phyloP scores from a whole-genome alignment of 1,140 invertebrate species.

The Bursaphelenchus mucronatus region DNA sequence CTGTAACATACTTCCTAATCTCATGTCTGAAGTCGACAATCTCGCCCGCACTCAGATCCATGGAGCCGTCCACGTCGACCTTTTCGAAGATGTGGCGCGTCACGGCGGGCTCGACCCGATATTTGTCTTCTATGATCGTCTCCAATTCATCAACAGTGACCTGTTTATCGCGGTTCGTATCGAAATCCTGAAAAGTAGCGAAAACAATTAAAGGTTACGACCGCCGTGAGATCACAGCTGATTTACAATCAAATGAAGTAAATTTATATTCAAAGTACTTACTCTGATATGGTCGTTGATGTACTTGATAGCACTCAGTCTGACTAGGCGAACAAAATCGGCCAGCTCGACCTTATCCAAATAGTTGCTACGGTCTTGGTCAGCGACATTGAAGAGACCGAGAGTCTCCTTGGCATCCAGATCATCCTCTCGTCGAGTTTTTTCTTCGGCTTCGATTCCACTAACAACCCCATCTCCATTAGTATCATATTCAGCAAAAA shows the following conservation, averaged over 20 bases:
- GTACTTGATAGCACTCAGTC: slow-evolving; percentile 58
- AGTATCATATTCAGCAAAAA: slow-evolving; percentile 47
- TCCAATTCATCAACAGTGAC: slow-evolving; percentile 57
- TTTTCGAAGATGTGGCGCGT: slow-evolving; percentile 50
- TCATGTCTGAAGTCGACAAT: slow-evolving; percentile 60
- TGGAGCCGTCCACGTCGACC: slow-evolving; percentile 53
- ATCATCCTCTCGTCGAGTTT: slow-evolving; percentile 53
- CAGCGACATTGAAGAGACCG: slow-evolving; percentile 55
- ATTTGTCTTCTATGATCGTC: slow-evolving; percentile 51
- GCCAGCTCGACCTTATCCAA: slow-evolving; percentile 57
- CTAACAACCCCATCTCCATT: slow-evolving; percentile 54
- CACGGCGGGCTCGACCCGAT: slow-evolving; percentile 40
- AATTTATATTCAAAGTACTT: neutral
- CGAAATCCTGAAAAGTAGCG: slow-evolving; percentile 46
- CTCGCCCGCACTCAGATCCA: slow-evolving; percentile 53
- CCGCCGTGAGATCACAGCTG: neutral
- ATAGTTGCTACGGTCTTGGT: slow-evolving; percentile 44
- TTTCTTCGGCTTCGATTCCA: slow-evolving; percentile 45
- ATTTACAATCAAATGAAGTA: neutral
- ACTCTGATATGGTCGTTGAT: slow-evolving; percentile 57
- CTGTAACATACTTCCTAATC: slow-evolving; percentile 51
- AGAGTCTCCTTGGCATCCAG: slow-evolving; percentile 52
- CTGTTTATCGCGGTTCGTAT: slow-evolving; percentile 49
- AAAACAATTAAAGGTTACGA: neutral
- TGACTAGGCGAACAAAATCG: slow-evolving; percentile 56